Evolutionary conservation across 2,797 vertebrate genomes (phyloP).

Genomic region (Clarias platycephalus): DNA sequence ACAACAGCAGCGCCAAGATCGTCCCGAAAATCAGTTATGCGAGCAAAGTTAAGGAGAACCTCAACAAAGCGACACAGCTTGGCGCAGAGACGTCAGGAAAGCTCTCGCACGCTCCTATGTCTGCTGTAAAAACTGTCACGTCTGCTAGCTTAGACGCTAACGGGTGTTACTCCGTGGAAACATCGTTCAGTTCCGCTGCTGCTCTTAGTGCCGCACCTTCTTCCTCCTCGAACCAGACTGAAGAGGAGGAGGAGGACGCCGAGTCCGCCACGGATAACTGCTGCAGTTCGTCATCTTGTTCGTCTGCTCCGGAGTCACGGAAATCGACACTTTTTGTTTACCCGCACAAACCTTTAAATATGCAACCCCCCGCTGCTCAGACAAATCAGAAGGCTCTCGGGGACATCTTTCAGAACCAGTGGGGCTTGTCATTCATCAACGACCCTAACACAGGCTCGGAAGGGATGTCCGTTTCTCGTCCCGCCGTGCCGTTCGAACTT

Average conservation of each 20-base stretch:
- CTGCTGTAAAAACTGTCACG: slow-evolving; percentile 94
- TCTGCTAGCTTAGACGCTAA: slow-evolving; percentile 89
- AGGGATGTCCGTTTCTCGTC: slow-evolving; percentile 63
- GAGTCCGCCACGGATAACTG: slow-evolving; percentile 73
- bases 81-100: slow-evolving; percentile 78
- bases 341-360: slow-evolving; percentile 85
- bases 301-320: slow-evolving; percentile 78
- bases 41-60: slow-evolving; percentile 99
- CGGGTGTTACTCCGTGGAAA: slow-evolving; percentile 78
- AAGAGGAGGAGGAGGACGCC: slow-evolving; percentile 86
- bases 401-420: slow-evolving; percentile 99
- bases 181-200: slow-evolving; percentile 85
- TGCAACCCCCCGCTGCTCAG: slow-evolving; percentile 85
- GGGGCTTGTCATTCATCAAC: slow-evolving; percentile 99
- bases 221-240: slow-evolving; percentile 69
- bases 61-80: slow-evolving; percentile 91
- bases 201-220: slow-evolving; percentile 72
- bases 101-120: slow-evolving; percentile 93
- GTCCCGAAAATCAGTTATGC: slow-evolving; percentile 99
- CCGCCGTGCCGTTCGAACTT: slow-evolving; percentile 67
- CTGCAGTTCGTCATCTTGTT: slow-evolving; percentile 66
- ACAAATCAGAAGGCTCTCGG: slow-evolving; percentile 94
- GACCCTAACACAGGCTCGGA: slow-evolving; percentile 86
- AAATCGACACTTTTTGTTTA: slow-evolving; percentile 95
- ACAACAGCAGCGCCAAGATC: slow-evolving; percentile 99